Evolutionary conservation across 2,888 invertebrate species (phyloP).

Genomic region (Metopia argyrocephala): DNA sequence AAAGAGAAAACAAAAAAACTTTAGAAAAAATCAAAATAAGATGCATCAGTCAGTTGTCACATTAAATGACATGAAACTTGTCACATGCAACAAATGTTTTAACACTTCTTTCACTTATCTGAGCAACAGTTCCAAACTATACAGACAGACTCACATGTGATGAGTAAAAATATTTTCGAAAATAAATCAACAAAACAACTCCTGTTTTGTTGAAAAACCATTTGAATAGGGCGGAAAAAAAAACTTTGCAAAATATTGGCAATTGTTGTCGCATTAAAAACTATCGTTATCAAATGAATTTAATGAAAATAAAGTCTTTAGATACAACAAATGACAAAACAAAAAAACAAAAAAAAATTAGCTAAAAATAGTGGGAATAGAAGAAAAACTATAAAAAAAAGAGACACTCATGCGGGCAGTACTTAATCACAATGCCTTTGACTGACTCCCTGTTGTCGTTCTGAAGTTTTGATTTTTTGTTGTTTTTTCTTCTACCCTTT

Average conservation of each 20-base stretch:
- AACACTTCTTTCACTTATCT: constrained; percentile 46
- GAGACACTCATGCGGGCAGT: constrained; percentile 48
- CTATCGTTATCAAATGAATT: constrained; percentile 48
- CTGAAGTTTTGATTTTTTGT: background rate
- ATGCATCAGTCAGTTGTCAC: constrained; percentile 64
- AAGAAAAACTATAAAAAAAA: constrained; percentile 10
- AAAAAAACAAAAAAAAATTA: constrained; percentile 1
- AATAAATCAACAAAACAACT: constrained; percentile 34
- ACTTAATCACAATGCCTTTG: constrained; percentile 54
- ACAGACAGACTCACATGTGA: background rate
- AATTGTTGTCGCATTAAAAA: constrained; percentile 58
- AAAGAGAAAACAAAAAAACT: background rate
- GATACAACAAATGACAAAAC: constrained; percentile 13
- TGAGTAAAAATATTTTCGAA: constrained; percentile 20
- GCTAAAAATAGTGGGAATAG: constrained; percentile 40
- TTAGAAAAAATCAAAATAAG: constrained; percentile 54
- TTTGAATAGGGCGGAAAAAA: constrained; percentile 41
- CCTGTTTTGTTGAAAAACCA: constrained; percentile 20
- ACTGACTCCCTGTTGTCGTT: constrained; percentile 36
- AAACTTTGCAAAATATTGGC: constrained; percentile 43
- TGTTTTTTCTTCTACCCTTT: background rate
- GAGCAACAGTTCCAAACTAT: background rate
- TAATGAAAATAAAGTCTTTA: constrained; percentile 27
- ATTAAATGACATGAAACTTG: constrained; percentile 64
- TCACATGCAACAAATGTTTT: constrained; percentile 61